Base-by-base conservation (phyloP, 64 coral and sea anemone species). In the Porites lutea region DNA sequence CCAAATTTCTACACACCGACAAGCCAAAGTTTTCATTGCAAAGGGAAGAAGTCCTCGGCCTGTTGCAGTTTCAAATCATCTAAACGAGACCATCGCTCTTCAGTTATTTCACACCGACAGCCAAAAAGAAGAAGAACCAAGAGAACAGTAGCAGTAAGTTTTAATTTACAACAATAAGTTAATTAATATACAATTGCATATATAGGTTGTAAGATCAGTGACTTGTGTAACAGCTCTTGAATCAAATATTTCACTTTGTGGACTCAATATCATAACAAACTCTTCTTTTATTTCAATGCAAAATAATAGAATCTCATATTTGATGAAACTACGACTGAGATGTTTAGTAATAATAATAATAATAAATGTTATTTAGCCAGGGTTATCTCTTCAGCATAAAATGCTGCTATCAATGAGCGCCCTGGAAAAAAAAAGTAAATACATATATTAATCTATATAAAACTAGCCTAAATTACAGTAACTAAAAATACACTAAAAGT, bases 61-160 rank as follows among this genome's bases (percentile, higher is more conserved):
- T 0, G 68, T 71, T 71, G 68, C 19, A 71, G 68, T 71, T 71
- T 71, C 68, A 71, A 71, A 71, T 71, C 52, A 47, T 54, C 74
- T 9, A 72, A 77, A 77, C 15, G 74, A 77, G 74, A 77, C 46
- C 46, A 77, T 51, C 74, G 14, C 74, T 77, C 74, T 77, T 77
- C 74, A 77, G 74, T 51, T 77, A 77, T 50, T 77, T 77, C 74
- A 77, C 46, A 50, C 47, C 74, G 52, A 77, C 46, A 13, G 74
- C 46, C 3, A 77, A 77, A 50, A 77, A 77, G 74, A 77, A 77
- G 74, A 77, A 53, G 74, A 77, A 77, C 74, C 14, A 51, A 75
- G 11, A 75, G 52, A 50, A 51, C 74, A 77, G 7, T 77, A 50
- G 74, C 11, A 47, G 73, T 75, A 75, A 75, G 73, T 50, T 77